Conservation (phyloP, 1,140 invertebrate genomes). For the Thrips palmi region DNA sequence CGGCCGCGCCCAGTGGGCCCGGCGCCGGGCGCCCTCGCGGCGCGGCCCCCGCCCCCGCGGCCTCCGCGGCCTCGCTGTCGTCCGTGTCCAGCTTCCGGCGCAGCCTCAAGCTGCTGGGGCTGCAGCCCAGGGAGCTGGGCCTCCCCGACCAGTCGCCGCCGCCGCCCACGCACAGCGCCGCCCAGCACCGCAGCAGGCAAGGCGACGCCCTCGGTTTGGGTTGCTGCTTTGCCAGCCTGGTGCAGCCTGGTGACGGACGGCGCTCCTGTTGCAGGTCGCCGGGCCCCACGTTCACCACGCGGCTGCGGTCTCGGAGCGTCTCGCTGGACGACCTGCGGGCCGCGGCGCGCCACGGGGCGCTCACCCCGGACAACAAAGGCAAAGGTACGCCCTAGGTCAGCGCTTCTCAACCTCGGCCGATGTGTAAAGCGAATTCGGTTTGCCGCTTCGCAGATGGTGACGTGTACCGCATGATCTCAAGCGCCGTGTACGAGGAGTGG, state of each 20-base stretch:
- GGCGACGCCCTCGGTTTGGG: neutral
- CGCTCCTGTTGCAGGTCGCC: conserved; percentile 8
- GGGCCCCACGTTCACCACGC: conserved; percentile 11
- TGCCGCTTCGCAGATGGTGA: neutral
- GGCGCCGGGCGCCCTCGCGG: no score
- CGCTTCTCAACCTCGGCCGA: neutral
- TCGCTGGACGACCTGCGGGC: conserved; percentile 13
- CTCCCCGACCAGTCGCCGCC: conserved; percentile 2
- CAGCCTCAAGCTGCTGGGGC: conserved; percentile 10
- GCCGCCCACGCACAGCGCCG: conserved; percentile 2
- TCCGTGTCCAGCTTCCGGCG: conserved; percentile 9
- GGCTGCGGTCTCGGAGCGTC: conserved; percentile 11
- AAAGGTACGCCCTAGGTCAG: conserved; percentile 5
- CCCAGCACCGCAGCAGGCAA: conserved; percentile 3
- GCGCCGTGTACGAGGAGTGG: conserved; percentile 17
- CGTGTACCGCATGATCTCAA: conserved; percentile 11
- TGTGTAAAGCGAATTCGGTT: conserved; percentile 2
- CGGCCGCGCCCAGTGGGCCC: no score
- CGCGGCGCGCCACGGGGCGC: conserved; percentile 10
- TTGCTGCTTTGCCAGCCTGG: conserved; percentile 1
- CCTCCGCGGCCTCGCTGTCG: no score
- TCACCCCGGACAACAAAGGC: conserved; percentile 1
- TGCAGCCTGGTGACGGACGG: neutral
- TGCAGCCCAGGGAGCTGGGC: conserved; percentile 8
- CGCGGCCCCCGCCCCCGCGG: no score